A percentile compares a stretch with the other conserved stretches of the same genome.
phyloP scores from a whole-genome alignment of 2,797 vertebrate genomes.

The Pantherophis vulpinus region DNA sequence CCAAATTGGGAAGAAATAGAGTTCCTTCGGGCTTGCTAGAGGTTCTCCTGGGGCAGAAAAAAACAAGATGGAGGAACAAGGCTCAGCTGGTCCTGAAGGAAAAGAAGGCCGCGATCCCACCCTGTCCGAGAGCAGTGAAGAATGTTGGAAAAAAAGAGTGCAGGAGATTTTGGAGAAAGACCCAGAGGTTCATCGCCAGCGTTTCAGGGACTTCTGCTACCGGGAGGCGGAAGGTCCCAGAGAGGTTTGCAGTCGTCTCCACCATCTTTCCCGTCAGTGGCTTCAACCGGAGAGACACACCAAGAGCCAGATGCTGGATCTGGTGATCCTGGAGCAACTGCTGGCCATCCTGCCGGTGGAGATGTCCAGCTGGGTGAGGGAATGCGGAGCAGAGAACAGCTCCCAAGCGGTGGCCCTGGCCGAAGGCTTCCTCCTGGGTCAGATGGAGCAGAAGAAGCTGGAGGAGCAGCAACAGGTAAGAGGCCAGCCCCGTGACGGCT shows the following conservation, averaged over 20 bases:
- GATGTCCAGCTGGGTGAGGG: not conserved
- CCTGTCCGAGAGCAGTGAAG: not conserved
- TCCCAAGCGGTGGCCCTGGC: not conserved
- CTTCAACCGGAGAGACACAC: not conserved
- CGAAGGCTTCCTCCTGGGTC: not conserved
- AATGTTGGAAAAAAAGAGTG: not conserved
- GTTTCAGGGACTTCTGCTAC: not conserved
- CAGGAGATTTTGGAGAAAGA: not conserved
- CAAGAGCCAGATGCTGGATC: not conserved
- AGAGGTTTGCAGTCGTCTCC: not conserved
- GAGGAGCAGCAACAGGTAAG: not conserved
- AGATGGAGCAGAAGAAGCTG: not conserved
- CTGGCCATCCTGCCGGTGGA: not conserved
- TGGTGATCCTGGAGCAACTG: not conserved
- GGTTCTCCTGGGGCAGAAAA: not conserved
- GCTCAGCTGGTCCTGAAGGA: not conserved
- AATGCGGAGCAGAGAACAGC: not conserved
- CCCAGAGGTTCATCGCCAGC: not conserved
- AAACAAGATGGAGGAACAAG: not conserved
- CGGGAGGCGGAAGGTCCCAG: not conserved
- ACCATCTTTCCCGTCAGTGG: not conserved
- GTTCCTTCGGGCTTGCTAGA: not conserved
- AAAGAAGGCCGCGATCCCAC: not conserved
- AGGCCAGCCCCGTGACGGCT: accelerated
- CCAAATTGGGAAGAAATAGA: not conserved